Evolutionary conservation across 2,888 invertebrate species (phyloP).

Genomic region (Zonitis immaculata): DNA sequence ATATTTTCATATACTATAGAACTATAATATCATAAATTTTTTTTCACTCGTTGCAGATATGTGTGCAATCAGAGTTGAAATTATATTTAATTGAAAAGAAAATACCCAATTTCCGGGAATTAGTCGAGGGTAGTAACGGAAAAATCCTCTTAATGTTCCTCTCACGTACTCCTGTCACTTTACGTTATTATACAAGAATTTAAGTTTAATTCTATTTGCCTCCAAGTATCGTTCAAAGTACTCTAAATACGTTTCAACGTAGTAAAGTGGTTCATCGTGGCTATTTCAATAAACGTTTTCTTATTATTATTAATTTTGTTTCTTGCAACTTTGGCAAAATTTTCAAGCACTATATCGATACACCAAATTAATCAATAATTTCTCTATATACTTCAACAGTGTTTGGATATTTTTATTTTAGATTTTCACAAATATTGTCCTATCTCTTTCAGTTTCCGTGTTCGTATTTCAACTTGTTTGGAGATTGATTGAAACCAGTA

Average conservation of each 20-base stretch:
- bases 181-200: constrained; percentile 28
- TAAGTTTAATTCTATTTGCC: constrained; percentile 30
- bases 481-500: constrained; percentile 11
- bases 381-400: no score
- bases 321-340: constrained; percentile 41
- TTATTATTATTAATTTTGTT: no score
- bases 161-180: constrained; percentile 27
- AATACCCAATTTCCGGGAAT: constrained; percentile 21
- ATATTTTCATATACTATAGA: no score
- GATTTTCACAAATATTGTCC: constrained; percentile 14
- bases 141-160: constrained; percentile 24
- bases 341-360: constrained; percentile 37
- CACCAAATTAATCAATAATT: no score
- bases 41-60: background rate
- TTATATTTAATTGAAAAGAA: constrained; percentile 16
- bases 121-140: constrained; percentile 12
- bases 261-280: constrained; percentile 25
- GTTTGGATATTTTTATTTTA: no score
- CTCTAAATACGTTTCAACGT: background rate
- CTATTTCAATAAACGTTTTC: constrained; percentile 42
- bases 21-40: no score
- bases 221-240: constrained; percentile 25
- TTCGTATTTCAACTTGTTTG: constrained; percentile 6
- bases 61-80: background rate
- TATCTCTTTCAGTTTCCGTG: constrained; percentile 10